These are phyloP conservation scores for Geopemphigus sp. DNA, from an alignment of 1,140 invertebrate genomes.

Conservation along the genomic window DNA sequence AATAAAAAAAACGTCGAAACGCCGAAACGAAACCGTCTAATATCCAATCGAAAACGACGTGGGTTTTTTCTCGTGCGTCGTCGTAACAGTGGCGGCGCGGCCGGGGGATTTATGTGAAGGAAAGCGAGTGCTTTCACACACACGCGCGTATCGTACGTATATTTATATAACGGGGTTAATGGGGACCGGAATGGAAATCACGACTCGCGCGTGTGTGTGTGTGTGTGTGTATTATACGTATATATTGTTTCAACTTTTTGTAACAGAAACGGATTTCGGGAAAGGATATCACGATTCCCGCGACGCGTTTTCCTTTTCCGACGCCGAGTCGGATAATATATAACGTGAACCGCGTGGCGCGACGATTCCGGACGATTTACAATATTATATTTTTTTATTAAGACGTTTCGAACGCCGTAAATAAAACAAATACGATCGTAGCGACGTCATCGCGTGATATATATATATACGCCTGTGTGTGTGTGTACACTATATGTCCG, in stretches of 20 bases:
- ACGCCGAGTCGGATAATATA: neutral
- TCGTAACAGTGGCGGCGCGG: too few species aligned
- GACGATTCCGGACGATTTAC: neutral
- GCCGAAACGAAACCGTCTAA: too few species aligned
- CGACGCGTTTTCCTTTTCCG: neutral
- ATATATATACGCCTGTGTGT: neutral
- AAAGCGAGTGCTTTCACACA: neutral
- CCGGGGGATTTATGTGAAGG: too few species aligned
- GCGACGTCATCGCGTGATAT: neutral
- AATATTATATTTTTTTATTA: neutral
- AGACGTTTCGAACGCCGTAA: constrained; percentile 9
- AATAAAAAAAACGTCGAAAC: too few species aligned
- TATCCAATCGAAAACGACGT: too few species aligned
- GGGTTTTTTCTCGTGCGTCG: too few species aligned
- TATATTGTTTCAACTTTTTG: neutral
- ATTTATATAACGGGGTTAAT: constrained; percentile 9
- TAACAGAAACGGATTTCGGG: neutral
- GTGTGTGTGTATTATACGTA: neutral
- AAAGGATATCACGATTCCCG: constrained; percentile 30
- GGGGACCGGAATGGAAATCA: neutral
- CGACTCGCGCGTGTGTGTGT: neutral
- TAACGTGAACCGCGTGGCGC: neutral
- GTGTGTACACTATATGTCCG: neutral
- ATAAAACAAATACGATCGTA: neutral
- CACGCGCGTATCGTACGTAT: neutral